phyloP scores from a whole-genome alignment of 1,140 invertebrate genomes.

The Aphelinus atriplicis region DNA sequence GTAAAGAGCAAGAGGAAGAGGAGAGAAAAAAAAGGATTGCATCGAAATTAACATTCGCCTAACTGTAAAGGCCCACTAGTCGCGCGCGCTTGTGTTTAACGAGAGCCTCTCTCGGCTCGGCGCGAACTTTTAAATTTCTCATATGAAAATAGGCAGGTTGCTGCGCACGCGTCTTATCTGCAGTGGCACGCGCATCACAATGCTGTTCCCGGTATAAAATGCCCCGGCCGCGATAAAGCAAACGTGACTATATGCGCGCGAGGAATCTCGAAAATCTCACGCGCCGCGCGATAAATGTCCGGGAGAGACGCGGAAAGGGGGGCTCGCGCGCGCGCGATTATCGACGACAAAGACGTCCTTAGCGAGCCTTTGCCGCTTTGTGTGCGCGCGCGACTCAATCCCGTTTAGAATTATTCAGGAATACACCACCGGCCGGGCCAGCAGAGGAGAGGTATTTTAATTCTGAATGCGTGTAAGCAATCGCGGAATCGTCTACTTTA shows the following conservation, averaged over 20 bases:
- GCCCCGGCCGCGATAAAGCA: not conserved
- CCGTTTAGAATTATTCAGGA: no score
- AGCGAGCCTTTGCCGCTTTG: no score
- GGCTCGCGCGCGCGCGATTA: no score
- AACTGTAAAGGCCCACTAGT: constrained; percentile 21
- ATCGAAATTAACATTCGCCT: constrained; percentile 22
- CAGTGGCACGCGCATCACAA: constrained; percentile 6
- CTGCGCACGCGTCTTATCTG: constrained; percentile 6
- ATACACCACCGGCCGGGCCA: no score
- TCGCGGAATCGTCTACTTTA: no score
- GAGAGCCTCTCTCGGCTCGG: not conserved
- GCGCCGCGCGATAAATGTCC: not conserved
- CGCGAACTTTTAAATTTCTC: constrained; percentile 16
- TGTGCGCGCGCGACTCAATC: no score
- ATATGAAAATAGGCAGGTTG: constrained; percentile 22
- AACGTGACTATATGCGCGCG: constrained; percentile 6
- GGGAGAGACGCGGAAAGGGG: no score
- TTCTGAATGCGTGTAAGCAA: no score
- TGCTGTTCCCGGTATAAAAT: not conserved
- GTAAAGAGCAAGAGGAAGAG: not conserved
- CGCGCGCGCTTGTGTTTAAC: constrained; percentile 4
- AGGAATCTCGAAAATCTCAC: constrained; percentile 27
- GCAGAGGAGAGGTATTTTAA: no score
- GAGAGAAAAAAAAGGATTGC: not conserved
- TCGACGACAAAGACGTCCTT: no score